Evolutionary conservation across 2,797 vertebrate species (phyloP), one percentile per base, ranked within the genome.

Genomic region (Sciaenops ocellatus): DNA sequence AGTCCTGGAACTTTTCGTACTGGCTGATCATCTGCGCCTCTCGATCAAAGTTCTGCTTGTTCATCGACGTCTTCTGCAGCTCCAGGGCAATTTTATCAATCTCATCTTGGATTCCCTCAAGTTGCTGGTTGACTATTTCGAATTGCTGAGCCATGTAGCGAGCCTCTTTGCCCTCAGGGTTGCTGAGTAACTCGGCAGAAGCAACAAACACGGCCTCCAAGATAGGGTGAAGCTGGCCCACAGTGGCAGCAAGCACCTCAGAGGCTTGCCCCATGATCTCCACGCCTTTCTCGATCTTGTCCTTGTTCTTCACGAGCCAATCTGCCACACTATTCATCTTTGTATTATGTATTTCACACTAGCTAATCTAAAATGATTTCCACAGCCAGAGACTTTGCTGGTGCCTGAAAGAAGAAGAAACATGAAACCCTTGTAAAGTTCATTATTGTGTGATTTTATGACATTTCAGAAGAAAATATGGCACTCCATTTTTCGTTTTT

Each of bases 1-100:
- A 96, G 10, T 95, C 94, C 79, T 95, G 95, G 86, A 95, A 96
- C 89, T 94, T 96, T 18, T 96, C 95, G 0, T 96, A 96, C 90
- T 96, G 96, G 68, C 95, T 96, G 78, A 96, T 73, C 65, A 96
- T 96, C 69, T 95, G 93, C 0, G 85, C 95, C 87, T 96, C 96
- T 0, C 87, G 87, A 46, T 96, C 92, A 41, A 96, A 95, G 87
- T 95, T 96, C 79, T 95, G 94, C 92, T 95, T 96, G 90, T 96
- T 96, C 93, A 96, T 76, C 0, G 93, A 91, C 0, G 92, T 88
- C 67, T 42, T 91, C 82, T 93, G 90, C 51, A 95, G 61, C 85
- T 95, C 95, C 83, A 93, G 75, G 47, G 87, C 89, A 0, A 96
- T 90, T 73, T 94, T 66, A 2, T 94, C 88, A 0, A 95, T 92